These are phyloP conservation scores for Nymphalis c-album DNA, from an alignment of 2,888 invertebrate species.

Conservation along the genomic window DNA sequence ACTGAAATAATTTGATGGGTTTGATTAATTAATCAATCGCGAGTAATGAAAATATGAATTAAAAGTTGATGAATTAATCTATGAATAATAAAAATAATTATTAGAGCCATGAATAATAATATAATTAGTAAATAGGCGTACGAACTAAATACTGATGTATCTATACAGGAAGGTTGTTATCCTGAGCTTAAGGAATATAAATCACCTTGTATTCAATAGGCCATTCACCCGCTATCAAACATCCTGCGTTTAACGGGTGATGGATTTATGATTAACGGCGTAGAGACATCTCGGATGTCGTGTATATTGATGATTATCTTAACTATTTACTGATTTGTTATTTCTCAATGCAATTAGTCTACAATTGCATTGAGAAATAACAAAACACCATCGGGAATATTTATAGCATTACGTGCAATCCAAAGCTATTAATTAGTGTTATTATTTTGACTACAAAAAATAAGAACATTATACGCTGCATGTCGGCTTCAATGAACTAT, in stretches of 20 bases:
- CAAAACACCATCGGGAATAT: too few species aligned
- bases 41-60: neutral
- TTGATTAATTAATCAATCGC: neutral
- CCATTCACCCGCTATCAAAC: conserved; percentile 62
- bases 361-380: too few species aligned
- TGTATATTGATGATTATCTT: neutral
- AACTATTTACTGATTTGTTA: too few species aligned
- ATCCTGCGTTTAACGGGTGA: conserved; percentile 41
- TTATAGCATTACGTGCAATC: too few species aligned
- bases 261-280: conserved; percentile 37
- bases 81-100: too few species aligned
- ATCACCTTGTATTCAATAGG: conserved; percentile 60
- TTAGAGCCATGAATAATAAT: neutral
- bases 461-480: too few species aligned
- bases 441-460: too few species aligned
- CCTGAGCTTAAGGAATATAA: conserved; percentile 61
- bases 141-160: neutral
- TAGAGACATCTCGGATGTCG: neutral
- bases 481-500: too few species aligned
- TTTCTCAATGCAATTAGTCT: too few species aligned
- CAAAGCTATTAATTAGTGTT: too few species aligned
- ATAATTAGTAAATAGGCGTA: neutral
- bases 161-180: conserved; percentile 30
- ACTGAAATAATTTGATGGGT: neutral
- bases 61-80: neutral